Evolutionary conservation across 2,888 invertebrate genomes (phyloP).

Genomic region (Trissolcus japonicus): DNA sequence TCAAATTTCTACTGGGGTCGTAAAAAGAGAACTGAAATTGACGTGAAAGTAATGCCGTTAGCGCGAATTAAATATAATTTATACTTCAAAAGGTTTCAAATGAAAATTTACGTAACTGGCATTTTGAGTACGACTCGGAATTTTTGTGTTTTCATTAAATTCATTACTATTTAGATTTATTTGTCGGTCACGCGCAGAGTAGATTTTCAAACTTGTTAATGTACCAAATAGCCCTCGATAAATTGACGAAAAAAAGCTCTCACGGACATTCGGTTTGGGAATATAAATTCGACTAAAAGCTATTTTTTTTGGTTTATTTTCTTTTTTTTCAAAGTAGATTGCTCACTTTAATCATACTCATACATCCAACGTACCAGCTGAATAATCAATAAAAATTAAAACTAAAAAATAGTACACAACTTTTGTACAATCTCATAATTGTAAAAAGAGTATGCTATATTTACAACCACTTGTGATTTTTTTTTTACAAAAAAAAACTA

Average conservation of each 20-base stretch:
- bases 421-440: too few species aligned
- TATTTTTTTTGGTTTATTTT: constrained; percentile 21
- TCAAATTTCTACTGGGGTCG: constrained; percentile 1
- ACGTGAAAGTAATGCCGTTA: constrained; percentile 36
- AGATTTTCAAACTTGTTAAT: constrained; percentile 33
- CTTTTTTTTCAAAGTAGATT: constrained; percentile 37
- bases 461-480: too few species aligned
- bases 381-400: neutral
- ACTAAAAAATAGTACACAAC: neutral
- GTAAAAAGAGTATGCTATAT: too few species aligned
- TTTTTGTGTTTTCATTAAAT: constrained; percentile 39
- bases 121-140: constrained; percentile 13
- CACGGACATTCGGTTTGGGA: constrained; percentile 37
- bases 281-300: constrained; percentile 47
- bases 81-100: constrained; percentile 25
- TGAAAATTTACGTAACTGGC: constrained; percentile 21
- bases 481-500: too few species aligned
- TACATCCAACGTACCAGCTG: constrained; percentile 21
- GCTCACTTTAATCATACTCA: constrained; percentile 41
- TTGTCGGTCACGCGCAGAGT: constrained; percentile 29
- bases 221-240: constrained; percentile 28
- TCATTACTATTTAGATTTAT: constrained; percentile 39
- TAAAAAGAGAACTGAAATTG: constrained; percentile 17
- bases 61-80: constrained; percentile 35
- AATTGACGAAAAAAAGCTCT: constrained; percentile 47